Evolutionary conservation across 2,113 vertebrate genomes (phyloP).

Genomic region (Falco punctatus): DNA sequence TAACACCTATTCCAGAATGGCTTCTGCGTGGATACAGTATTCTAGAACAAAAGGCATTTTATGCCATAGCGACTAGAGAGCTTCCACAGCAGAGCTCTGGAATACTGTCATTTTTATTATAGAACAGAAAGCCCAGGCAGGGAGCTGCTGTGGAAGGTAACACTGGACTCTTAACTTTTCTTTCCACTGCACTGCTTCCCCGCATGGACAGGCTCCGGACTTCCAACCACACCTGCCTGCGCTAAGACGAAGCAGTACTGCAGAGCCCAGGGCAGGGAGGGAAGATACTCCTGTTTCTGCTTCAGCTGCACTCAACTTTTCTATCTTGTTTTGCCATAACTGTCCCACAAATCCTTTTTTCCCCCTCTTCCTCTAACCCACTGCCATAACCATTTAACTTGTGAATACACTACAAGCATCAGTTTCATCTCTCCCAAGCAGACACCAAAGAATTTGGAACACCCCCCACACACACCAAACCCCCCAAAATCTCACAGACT

Average conservation of each 20-base stretch:
- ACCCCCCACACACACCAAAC: background rate
- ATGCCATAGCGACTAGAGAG: background rate
- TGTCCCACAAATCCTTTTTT: background rate
- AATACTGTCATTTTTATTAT: background rate
- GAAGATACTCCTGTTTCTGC: background rate
- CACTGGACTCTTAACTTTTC: no score
- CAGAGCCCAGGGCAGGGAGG: background rate
- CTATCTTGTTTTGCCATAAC: background rate
- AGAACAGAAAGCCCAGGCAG: background rate
- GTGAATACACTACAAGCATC: background rate
- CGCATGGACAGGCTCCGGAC: background rate
- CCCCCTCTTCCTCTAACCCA: background rate
- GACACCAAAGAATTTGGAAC: background rate
- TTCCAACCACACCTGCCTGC: background rate
- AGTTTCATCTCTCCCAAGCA: background rate
- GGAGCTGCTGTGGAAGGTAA: no score
- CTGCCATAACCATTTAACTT: background rate
- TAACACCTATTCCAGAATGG: background rate
- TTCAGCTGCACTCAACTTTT: no score
- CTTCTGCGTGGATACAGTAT: accelerated
- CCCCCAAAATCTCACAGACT: background rate
- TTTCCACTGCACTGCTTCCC: background rate
- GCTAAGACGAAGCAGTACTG: background rate
- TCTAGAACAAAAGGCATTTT: background rate
- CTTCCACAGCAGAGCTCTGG: background rate